These are phyloP conservation scores for Ciconia boyciana DNA, from an alignment of 2,113 vertebrate genomes.

Conservation along the genomic window DNA sequence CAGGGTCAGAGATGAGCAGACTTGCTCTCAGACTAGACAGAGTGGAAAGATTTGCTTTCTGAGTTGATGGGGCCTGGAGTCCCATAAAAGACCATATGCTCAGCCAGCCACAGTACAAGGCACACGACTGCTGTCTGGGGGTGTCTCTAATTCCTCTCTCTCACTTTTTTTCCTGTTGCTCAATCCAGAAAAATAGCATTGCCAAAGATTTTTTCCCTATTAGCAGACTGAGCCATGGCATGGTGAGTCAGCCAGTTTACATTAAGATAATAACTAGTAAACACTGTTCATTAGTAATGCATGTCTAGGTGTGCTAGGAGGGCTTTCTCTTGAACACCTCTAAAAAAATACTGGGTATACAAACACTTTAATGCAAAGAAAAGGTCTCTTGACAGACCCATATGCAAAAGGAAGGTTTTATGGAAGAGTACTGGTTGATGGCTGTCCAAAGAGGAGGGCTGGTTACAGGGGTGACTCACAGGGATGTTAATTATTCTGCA, in stretches of 20 bases:
- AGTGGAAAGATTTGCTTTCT: neutral
- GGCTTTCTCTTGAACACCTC: neutral
- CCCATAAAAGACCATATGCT: neutral
- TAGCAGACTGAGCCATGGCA: neutral
- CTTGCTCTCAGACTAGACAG: neutral
- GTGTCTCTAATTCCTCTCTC: neutral
- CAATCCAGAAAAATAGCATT: neutral
- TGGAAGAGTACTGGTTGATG: neutral
- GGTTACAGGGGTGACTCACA: neutral
- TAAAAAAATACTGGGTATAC: neutral
- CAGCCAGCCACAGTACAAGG: neutral
- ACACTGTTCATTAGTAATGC: neutral
- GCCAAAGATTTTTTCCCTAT: neutral
- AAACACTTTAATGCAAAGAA: neutral
- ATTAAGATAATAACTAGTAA: neutral
- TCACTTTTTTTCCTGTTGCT: neutral
- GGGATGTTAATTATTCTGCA: neutral
- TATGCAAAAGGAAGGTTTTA: neutral
- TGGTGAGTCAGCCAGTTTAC: neutral
- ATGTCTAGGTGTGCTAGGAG: neutral
- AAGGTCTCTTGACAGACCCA: neutral
- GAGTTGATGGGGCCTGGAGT: neutral
- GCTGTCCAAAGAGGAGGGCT: neutral
- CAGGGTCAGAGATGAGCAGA: neutral
- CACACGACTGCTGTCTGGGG: neutral